Evolutionary conservation across 2,888 invertebrate species (phyloP), one percentile per base, ranked within the genome.

Genomic region (Ditula angustiorana): DNA sequence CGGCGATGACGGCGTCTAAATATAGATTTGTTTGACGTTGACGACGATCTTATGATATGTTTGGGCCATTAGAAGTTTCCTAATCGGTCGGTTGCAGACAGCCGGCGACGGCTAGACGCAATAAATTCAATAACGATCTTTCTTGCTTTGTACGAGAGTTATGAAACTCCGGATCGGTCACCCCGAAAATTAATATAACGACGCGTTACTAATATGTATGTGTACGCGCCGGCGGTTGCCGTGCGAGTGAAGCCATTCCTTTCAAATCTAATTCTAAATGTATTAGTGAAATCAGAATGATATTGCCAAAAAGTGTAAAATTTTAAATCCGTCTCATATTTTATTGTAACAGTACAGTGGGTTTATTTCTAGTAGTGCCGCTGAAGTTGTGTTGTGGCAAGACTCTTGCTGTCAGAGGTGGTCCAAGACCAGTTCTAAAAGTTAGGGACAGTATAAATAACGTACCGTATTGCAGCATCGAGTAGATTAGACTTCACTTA

Each of bases 61-160:
- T 46, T 21, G 11, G 41, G 8, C 35, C 64, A 58, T 64, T 53
- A 53, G 46, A 44, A 33, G 46, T 53, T 47, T 46, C 52, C 58
- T 41, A 53, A 64, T 26, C 49, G 28, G n/a, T 13, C 24, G 30
- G 24, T 30, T 66, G 53, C 26, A 59, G 67, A 66, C 65, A 66
- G 68, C 47, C 65, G 49, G 61, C 68, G 62, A 23, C 67, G 74
- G 68, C 79, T 71, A 79, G 79, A 80, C 80, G 69, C 73, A 71
- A 71, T 78, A 74, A 77, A 77, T 60, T 19, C 46, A 70, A 67
- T 71, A 72, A 74, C 69, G 65, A 66, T 50, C 61, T 41, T 49
- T 47, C 63, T n/a, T 62, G 70, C 61, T 67, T 21, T 37, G 57
- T 53, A 52, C 2, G 5, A 44, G 4, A 37, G 19, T 53, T 64